Conservation (phyloP, 2,113 vertebrate genomes). For the Perca flavescens region DNA sequence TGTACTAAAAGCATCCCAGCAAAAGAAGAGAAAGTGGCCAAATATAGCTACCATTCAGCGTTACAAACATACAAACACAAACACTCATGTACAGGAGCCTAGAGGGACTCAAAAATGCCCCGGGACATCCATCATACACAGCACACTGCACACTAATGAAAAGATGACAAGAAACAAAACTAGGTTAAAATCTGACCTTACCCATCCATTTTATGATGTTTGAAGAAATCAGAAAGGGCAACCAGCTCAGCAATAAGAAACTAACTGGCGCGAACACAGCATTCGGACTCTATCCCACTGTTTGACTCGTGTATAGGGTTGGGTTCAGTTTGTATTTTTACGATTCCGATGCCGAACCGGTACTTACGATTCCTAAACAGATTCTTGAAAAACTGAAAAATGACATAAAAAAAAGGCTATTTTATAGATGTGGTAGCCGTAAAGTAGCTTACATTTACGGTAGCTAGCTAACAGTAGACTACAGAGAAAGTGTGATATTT, state of each 20-base stretch:
- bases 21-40: conserved; percentile 19
- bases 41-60: conserved; percentile 55
- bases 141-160: conserved; percentile 22
- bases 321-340: too few species aligned
- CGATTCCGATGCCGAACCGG: too few species aligned
- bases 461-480: too few species aligned
- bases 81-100: conserved; percentile 14
- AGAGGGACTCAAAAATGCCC: conserved; percentile 26
- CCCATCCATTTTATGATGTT: too few species aligned
- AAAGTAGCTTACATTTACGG: too few species aligned
- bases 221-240: background rate
- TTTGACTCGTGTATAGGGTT: conserved; percentile 32
- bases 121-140: conserved; percentile 40
- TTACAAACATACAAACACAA: conserved; percentile 9
- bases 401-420: too few species aligned
- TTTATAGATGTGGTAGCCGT: too few species aligned
- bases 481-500: too few species aligned
- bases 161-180: conserved; percentile 42
- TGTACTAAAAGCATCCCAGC: conserved; percentile 10
- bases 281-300: conserved; percentile 41
- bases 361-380: too few species aligned
- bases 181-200: too few species aligned
- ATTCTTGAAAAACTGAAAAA: too few species aligned
- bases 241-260: conserved; percentile 6
- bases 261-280: conserved; percentile 31